These are phyloP conservation scores for Tinea semifulvella DNA, from an alignment of 2,888 invertebrate species.

Conservation along the genomic window DNA sequence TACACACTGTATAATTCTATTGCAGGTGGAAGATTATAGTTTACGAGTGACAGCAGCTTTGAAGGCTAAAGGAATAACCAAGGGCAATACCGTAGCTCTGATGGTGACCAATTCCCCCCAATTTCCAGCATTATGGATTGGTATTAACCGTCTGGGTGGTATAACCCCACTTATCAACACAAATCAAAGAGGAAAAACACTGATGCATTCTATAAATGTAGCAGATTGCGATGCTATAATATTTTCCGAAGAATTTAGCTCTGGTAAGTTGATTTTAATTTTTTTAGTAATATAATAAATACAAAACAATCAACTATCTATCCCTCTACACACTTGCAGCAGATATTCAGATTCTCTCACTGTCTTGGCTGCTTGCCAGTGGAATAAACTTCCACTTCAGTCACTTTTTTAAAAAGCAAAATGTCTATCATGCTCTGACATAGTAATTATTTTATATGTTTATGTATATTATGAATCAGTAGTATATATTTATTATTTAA, in stretches of 20 bases:
- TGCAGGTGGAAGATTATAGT: slow-evolving; percentile 85
- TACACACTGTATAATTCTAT: slow-evolving; percentile 18
- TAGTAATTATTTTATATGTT: too few species aligned
- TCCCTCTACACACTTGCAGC: too few species aligned
- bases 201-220: slow-evolving; percentile 88
- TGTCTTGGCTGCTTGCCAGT: too few species aligned
- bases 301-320: neutral
- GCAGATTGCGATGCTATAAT: slow-evolving; percentile 88
- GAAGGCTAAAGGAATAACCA: slow-evolving; percentile 79
- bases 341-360: neutral
- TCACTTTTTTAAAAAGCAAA: too few species aligned
- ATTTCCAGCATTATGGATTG: slow-evolving; percentile 92
- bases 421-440: too few species aligned
- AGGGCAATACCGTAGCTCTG: slow-evolving; percentile 89
- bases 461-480: too few species aligned
- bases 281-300: neutral
- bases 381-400: too few species aligned
- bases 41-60: slow-evolving; percentile 85
- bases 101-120: slow-evolving; percentile 93
- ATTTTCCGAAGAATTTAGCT: slow-evolving; percentile 75
- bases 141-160: slow-evolving; percentile 86
- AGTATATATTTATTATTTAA: too few species aligned
- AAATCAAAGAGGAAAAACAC: slow-evolving; percentile 83
- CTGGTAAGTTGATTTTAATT: slow-evolving; percentile 52
- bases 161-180: slow-evolving; percentile 93